phyloP scores from a whole-genome alignment of 2,113 vertebrate genomes.

The Urocolius indicus region DNA sequence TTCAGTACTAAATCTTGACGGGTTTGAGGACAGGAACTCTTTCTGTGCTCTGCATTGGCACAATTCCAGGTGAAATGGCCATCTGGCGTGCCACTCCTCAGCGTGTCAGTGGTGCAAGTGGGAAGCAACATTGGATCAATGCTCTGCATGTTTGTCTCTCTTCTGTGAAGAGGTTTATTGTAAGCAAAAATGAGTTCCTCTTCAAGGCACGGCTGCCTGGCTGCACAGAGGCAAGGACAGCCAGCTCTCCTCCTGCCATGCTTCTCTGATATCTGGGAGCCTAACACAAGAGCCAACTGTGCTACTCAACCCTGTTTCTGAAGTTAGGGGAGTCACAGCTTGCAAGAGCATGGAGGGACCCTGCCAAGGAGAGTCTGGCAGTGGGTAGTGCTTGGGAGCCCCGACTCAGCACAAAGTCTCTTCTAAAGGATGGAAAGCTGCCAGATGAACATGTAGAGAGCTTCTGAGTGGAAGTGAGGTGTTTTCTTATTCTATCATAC shows the following conservation, averaged over 20 bases:
- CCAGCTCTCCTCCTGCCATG: neutral
- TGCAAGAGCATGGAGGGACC: neutral
- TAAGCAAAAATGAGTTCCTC: neutral
- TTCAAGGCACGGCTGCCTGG: neutral
- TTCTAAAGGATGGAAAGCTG: neutral
- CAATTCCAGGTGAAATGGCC: neutral
- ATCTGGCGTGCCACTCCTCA: neutral
- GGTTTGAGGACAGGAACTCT: slow-evolving; percentile 12
- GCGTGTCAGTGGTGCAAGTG: neutral
- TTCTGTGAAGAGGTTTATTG: neutral
- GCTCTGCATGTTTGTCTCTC: neutral
- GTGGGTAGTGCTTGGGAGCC: neutral
- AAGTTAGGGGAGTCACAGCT: neutral
- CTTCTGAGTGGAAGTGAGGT: neutral
- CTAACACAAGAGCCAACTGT: neutral
- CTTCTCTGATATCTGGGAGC: neutral
- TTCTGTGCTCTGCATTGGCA: neutral
- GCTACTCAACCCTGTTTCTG: neutral
- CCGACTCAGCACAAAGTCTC: neutral
- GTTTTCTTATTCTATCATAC: neutral
- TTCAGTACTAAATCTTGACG: neutral
- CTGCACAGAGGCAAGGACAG: neutral
- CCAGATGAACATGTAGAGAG: neutral
- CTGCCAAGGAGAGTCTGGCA: neutral
- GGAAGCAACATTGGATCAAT: neutral